Base-by-base conservation (phyloP, 2,797 vertebrate species). In the Crocidura indochinensis region DNA sequence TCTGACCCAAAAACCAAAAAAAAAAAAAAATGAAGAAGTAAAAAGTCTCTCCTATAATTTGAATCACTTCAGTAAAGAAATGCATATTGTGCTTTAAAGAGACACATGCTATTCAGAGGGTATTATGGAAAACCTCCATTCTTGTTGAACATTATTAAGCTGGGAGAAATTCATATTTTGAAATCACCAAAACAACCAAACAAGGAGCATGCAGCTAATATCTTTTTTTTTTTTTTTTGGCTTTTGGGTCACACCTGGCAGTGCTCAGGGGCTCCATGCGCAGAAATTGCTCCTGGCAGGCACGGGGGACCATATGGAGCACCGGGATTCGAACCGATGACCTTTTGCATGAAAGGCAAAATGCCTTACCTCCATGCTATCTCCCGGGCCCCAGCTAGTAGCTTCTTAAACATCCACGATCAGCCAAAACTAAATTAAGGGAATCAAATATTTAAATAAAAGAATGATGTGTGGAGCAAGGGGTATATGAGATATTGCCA, bases 61-160 rank as follows among this genome's bases (percentile, higher is more conserved):
- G 65, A 94, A 77, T 27, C 65, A 62, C 46, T 88, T 91, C 65
- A 51, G 10, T n/a, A 87, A 91, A 91, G 85, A 85, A 91, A 82
- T 14, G 49, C 51, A 62, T 12, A 49, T 8, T 9, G 46, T 73
- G 29, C 46, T 78, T 86, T 62, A 84, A 64, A 79, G 77, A 89
- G 78, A 87, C 72, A 84, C 73, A 67, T 44, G 78, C 72, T 65
- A 31, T 6, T 76, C 68, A 68, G 71, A 93, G 86, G 47, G 74
- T 47, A 49, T 11, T 46, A 14, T 88, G 65, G 47, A 53, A 90
- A 90, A 20, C 88, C 46, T n/a, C 5, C 53, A 47, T 67, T 85
- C 77, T 77, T 80, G 78, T 14, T n/a, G 49, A 22, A 86, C 67
- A 49, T 73, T 79, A 83, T 38, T 69, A 46, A 84, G 75, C 2